Base-by-base conservation (phyloP, 2,113 vertebrate species). In the Bubo blakistoni region DNA sequence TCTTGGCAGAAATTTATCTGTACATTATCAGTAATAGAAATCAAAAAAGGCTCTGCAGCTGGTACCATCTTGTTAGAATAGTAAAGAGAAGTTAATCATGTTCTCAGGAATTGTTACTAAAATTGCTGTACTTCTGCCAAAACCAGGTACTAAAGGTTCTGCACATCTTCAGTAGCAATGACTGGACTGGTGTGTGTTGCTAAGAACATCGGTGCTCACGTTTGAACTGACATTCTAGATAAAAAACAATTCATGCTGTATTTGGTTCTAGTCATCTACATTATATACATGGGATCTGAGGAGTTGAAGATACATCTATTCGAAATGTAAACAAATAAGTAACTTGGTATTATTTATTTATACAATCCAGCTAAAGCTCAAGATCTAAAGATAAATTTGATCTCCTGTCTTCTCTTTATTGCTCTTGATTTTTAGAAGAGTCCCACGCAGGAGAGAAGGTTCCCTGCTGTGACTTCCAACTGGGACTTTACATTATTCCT, bases 211-310 rank as follows among this genome's bases (percentile, higher is more conserved):
- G 27, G 24, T 25, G 40, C 51, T 51, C 52, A 34, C 0, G 3
- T 62, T 19, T 40, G n/a, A 55, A 15, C 29, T 69, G 76, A 13
- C 6, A 22, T 55, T 79, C 13, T 87, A 62, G 49, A 7, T 16
- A 44, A 72, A 52, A 62, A 88, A 19, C 0, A 0, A 16, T 34
- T 77, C n/a, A 15, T 76, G 34, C 42, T 0, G 0, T 72, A 11
- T n/a, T 82, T 72, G 20, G 4, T 47, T 80, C 57, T 40, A 24
- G 67, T n/a, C 4, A 55, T 34, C 42, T 80, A 1, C 19, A 2
- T 61, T 81, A 47, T 44, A 5, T 52, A 49, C n/a, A 42, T 34
- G 11, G 26, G 13, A 22, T 26, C 16, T 27, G 9, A 83, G 55
- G 36, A 70, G 16, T 0, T 79, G 70, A 65, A 84, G 24, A 47